Evolutionary conservation across 2,113 vertebrate species (phyloP).

Genomic region (Corapipo altera): DNA sequence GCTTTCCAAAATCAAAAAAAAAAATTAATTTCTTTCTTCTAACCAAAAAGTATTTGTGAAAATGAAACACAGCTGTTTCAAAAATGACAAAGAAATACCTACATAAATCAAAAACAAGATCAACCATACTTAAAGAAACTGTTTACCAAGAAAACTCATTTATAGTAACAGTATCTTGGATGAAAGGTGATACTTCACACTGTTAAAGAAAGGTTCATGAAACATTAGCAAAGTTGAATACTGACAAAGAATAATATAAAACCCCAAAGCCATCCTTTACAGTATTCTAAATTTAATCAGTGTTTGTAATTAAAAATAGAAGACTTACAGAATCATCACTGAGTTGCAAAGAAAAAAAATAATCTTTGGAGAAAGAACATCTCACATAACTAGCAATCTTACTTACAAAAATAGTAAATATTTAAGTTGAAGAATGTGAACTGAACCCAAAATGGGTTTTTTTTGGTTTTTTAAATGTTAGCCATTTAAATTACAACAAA

Average conservation of each 20-base stretch:
- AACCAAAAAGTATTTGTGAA: neutral
- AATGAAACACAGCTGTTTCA: neutral
- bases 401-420: neutral
- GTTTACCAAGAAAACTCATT: neutral
- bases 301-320: neutral
- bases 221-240: neutral
- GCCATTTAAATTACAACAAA: neutral
- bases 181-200: neutral
- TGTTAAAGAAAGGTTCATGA: neutral
- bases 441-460: neutral
- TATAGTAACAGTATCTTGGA: neutral
- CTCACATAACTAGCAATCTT: neutral
- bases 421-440: neutral
- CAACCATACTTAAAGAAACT: neutral
- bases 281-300: neutral
- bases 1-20: neutral
- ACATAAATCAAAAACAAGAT: neutral
- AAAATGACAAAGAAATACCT: neutral
- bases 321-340: neutral
- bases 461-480: rapidly evolving
- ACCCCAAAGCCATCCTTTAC: rapidly evolving
- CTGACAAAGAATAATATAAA: neutral
- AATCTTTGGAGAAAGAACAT: neutral
- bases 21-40: neutral
- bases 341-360: neutral